phyloP scores from a whole-genome alignment of 1,140 invertebrate genomes.

The Galleria mellonella region DNA sequence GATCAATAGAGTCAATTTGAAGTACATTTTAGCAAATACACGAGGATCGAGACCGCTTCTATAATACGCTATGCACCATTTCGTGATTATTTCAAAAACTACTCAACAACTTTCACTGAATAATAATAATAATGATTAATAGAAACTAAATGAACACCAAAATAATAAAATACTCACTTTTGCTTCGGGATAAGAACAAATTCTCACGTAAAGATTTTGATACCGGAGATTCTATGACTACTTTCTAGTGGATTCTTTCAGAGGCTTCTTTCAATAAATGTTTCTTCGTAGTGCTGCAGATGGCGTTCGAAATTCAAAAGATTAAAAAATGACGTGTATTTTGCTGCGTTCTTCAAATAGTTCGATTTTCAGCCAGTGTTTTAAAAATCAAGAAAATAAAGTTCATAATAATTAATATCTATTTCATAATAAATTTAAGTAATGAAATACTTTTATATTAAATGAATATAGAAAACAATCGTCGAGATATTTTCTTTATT shows the following conservation, averaged over 20 bases:
- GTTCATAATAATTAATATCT: too few relatives aligned
- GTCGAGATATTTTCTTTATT: too few relatives aligned
- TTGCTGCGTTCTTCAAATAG: constrained; percentile 4
- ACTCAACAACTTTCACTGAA: constrained; percentile 10
- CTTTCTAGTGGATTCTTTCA: constrained; percentile 73
- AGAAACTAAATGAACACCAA: constrained; percentile 16
- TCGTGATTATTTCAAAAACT: constrained; percentile 15
- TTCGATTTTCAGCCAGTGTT: constrained; percentile 1
- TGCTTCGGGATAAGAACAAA: constrained; percentile 58
- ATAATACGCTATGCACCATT: constrained; percentile 21
- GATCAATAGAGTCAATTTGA: constrained; percentile 57
- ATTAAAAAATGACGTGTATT: not conserved
- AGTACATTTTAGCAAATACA: constrained; percentile 29
- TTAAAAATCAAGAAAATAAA: not conserved
- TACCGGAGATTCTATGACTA: constrained; percentile 71
- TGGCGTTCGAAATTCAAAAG: constrained; percentile 66
- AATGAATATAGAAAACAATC: too few relatives aligned
- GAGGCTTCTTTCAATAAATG: constrained; percentile 64
- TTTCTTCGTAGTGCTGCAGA: constrained; percentile 39
- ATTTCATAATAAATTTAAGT: too few relatives aligned
- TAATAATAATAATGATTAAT: constrained; percentile 5
- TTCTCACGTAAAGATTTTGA: constrained; percentile 71
- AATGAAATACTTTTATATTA: too few relatives aligned
- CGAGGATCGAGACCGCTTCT: constrained; percentile 4
- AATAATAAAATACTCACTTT: constrained; percentile 58